phyloP scores from a whole-genome alignment of 2,888 invertebrate genomes.

The Melanostoma mellinum region DNA sequence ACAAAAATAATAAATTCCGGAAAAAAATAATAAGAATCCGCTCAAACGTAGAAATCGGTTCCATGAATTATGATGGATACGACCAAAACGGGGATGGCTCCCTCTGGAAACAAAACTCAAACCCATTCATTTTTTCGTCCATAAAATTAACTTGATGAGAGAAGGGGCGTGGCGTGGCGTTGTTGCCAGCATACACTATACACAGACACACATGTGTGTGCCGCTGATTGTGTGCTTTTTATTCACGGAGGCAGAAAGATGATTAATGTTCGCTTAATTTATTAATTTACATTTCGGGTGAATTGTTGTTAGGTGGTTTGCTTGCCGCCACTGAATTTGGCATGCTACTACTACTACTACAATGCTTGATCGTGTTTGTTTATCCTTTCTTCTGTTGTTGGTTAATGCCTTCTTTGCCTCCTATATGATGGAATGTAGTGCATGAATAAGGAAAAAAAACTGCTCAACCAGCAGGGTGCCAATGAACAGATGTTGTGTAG shows the following conservation, averaged over 20 bases:
- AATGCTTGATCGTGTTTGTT: slow-evolving; percentile 19
- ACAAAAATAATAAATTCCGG: slow-evolving; percentile 30
- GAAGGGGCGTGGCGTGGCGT: slow-evolving; percentile 51
- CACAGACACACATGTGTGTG: slow-evolving; percentile 9
- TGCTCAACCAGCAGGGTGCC: slow-evolving; percentile 1
- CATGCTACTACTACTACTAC: slow-evolving; percentile 11
- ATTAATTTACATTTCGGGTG: slow-evolving; percentile 69
- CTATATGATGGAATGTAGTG: slow-evolving; percentile 21
- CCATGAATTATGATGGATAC: slow-evolving; percentile 41
- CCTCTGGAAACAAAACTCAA: slow-evolving; percentile 31
- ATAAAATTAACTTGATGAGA: slow-evolving; percentile 65
- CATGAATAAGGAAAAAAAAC: slow-evolving; percentile 4
- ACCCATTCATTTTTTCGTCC: slow-evolving; percentile 47
- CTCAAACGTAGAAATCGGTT: slow-evolving; percentile 44
- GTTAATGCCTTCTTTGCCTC: slow-evolving; percentile 2
- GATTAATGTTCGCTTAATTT: slow-evolving; percentile 71
- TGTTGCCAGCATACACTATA: background rate
- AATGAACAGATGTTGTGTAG: slow-evolving; percentile 44
- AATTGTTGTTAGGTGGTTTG: slow-evolving; percentile 70
- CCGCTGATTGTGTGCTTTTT: background rate
- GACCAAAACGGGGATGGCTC: background rate
- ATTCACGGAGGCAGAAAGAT: slow-evolving; percentile 36
- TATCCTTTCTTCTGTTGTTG: slow-evolving; percentile 11
- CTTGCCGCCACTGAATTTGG: slow-evolving; percentile 64
- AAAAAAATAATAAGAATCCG: slow-evolving; percentile 49